phyloP scores from a whole-genome alignment of 2,113 vertebrate genomes.

The Indri indri region DNA sequence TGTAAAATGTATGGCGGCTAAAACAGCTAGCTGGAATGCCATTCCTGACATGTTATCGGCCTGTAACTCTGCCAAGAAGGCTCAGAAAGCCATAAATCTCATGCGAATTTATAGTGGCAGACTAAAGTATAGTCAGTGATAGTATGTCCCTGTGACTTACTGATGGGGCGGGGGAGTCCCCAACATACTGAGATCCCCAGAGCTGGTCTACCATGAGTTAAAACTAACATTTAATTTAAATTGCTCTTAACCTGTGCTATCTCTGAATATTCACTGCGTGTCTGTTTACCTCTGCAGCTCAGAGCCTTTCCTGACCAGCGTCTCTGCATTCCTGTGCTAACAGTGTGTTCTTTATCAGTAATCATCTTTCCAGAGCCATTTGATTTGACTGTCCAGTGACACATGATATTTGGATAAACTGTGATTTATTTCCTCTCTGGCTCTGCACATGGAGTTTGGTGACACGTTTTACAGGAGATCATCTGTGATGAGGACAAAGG shows the following conservation, averaged over 20 bases:
- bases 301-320: neutral
- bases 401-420: slow-evolving; percentile 71
- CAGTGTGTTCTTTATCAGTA: slow-evolving; percentile 48
- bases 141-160: neutral
- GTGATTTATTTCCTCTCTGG: slow-evolving; percentile 69
- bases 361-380: slow-evolving; percentile 65
- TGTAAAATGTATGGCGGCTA: slow-evolving; percentile 32
- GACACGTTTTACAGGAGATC: slow-evolving; percentile 72
- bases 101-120: slow-evolving; percentile 42
- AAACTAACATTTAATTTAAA: slow-evolving; percentile 16
- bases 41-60: slow-evolving; percentile 29
- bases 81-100: slow-evolving; percentile 31
- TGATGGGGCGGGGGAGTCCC: neutral
- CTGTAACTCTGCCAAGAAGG: slow-evolving; percentile 23
- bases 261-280: neutral
- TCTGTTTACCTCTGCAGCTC: slow-evolving; percentile 41
- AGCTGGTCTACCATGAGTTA: slow-evolving; percentile 18
- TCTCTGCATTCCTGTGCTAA: slow-evolving; percentile 44
- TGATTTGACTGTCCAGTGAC: slow-evolving; percentile 62
- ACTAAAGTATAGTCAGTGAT: neutral
- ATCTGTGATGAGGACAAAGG: slow-evolving; percentile 78
- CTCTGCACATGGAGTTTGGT: slow-evolving; percentile 54
- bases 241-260: neutral
- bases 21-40: slow-evolving; percentile 40
- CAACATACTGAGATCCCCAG: neutral